Percentiles rank a stretch among this genome's conserved stretches.
phyloP scores from a whole-genome alignment of 2,888 invertebrate species.

The Drosophila phalerata region DNA sequence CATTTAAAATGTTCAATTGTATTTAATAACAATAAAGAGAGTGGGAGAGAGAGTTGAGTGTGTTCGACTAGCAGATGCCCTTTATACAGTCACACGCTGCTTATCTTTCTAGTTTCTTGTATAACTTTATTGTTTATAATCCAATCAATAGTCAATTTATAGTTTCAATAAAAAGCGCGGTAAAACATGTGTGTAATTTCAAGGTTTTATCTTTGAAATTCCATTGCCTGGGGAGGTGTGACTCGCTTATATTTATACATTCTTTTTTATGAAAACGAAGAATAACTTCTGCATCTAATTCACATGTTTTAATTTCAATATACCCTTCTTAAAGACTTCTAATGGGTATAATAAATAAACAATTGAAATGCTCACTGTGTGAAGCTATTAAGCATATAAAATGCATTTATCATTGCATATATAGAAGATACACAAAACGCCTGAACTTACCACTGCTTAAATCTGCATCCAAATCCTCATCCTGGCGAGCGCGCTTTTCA shows the following conservation, averaged over 20 bases:
- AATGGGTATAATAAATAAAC: conserved; percentile 3
- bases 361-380: not conserved
- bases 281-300: not conserved
- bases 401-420: conserved; percentile 6
- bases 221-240: not conserved
- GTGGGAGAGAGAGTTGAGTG: not conserved
- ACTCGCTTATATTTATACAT: not conserved
- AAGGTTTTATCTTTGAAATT: not conserved
- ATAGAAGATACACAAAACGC: not conserved
- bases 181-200: conserved; percentile 6
- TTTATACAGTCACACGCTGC: not conserved
- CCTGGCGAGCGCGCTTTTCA: conserved; percentile 84
- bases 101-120: not conserved
- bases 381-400: not conserved
- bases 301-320: not conserved
- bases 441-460: conserved; percentile 82
- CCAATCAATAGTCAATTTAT: not conserved
- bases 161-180: not conserved
- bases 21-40: conserved; percentile 16
- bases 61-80: not conserved
- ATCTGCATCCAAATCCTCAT: conserved; percentile 84
- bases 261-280: not conserved
- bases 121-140: not conserved
- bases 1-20: conserved; percentile 26
- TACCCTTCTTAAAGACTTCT: not conserved